Percentiles rank a stretch among this genome's conserved stretches.
Evolutionary conservation across 1,140 invertebrate genomes (phyloP).

Genomic region (Bombus waltoni): DNA sequence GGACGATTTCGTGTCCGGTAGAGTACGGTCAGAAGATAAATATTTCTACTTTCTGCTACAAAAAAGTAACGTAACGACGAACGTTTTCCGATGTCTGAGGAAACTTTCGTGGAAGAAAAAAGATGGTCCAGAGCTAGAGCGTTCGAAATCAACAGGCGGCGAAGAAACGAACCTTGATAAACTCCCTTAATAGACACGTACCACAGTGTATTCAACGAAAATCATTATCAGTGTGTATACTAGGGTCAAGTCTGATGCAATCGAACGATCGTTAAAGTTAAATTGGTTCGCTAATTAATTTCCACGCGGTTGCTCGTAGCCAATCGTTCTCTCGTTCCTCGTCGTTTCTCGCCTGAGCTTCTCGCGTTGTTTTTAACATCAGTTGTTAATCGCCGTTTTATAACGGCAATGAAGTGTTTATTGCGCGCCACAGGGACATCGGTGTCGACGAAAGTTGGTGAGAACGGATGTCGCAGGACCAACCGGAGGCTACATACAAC

Average conservation of each 20-base stretch:
- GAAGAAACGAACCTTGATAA: conserved; percentile 62
- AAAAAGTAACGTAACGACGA: background rate
- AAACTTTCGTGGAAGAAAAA: background rate
- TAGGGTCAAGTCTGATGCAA: conserved; percentile 57
- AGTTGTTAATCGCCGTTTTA: conserved; percentile 22
- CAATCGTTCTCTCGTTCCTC: conserved; percentile 38
- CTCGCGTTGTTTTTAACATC: conserved; percentile 43
- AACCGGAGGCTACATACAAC: background rate
- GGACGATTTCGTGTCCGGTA: background rate
- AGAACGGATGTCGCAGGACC: background rate
- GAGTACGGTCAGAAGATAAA: background rate
- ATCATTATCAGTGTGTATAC: conserved; percentile 76
- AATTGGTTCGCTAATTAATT: conserved; percentile 79
- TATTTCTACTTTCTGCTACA: conserved; percentile 4
- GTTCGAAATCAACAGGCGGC: conserved; percentile 65
- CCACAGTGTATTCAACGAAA: conserved; percentile 54
- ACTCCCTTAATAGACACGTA: conserved; percentile 61
- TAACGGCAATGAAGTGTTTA: conserved; percentile 1
- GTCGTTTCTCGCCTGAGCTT: conserved; percentile 3
- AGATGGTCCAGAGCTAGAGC: background rate
- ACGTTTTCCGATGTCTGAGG: background rate
- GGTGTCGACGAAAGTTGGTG: background rate
- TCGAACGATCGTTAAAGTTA: conserved; percentile 76
- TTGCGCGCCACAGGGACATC: background rate
- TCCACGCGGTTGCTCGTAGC: conserved; percentile 63